These are phyloP conservation scores for Malachius bipustulatus DNA, from an alignment of 2,888 invertebrate genomes.

Conservation along the genomic window DNA sequence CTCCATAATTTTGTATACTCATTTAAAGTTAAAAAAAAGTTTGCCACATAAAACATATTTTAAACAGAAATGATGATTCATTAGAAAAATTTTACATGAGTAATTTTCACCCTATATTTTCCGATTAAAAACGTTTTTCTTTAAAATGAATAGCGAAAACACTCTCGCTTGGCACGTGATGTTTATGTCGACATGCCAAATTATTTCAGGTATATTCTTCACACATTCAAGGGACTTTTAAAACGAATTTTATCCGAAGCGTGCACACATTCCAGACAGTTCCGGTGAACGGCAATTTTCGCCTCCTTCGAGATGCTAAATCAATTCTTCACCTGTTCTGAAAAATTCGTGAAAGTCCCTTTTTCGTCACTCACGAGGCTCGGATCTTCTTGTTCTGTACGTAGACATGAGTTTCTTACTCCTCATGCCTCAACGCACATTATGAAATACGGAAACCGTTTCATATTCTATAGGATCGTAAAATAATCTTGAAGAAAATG, in stretches of 20 bases:
- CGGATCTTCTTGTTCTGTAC: conserved; percentile 27
- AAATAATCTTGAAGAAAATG: too few relatives aligned
- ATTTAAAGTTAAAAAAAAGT: too few relatives aligned
- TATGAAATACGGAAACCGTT: too few relatives aligned
- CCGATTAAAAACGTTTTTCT: too few relatives aligned
- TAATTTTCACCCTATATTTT: too few relatives aligned
- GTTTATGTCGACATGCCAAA: not conserved
- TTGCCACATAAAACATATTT: too few relatives aligned
- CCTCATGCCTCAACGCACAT: conserved; percentile 28
- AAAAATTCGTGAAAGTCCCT: conserved; percentile 22
- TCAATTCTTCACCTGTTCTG: conserved; percentile 27
- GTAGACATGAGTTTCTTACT: conserved; percentile 28
- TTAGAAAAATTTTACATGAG: too few relatives aligned
- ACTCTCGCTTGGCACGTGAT: not conserved
- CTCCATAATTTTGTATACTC: too few relatives aligned
- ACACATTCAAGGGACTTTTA: not conserved
- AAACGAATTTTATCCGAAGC: not conserved
- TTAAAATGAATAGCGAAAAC: too few relatives aligned
- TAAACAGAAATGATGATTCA: too few relatives aligned
- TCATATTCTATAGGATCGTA: too few relatives aligned
- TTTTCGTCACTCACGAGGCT: conserved; percentile 18
- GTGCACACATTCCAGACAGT: not conserved
- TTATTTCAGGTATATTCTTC: conserved; percentile 1
- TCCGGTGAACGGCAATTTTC: conserved; percentile 6
- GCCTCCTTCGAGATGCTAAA: conserved; percentile 21